These are phyloP conservation scores for Halesus radiatus DNA, from an alignment of 1,140 invertebrate genomes.

Conservation along the genomic window DNA sequence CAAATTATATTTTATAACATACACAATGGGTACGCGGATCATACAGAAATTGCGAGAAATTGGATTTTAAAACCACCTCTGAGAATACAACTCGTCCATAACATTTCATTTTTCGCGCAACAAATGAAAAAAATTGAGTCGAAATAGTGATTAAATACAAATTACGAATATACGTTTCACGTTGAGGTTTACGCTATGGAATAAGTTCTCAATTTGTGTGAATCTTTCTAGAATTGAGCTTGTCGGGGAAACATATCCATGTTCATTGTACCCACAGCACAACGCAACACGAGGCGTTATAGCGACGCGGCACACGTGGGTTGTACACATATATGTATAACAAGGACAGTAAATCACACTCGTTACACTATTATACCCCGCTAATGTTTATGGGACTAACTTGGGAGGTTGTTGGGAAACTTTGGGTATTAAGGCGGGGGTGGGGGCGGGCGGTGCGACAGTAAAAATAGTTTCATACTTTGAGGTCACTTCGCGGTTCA, in stretches of 20 bases:
- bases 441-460: neutral
- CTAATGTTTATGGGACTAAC: constrained; percentile 27
- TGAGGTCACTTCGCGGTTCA: neutral
- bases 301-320: too few species aligned
- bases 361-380: neutral
- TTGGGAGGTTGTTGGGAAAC: constrained; percentile 17
- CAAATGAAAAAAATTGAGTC: too few species aligned
- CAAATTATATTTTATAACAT: neutral
- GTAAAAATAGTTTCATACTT: constrained; percentile 6
- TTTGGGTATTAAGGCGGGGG: constrained; percentile 2
- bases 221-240: too few species aligned
- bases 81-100: neutral
- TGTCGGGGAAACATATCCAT: too few species aligned
- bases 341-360: constrained; percentile 22
- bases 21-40: neutral
- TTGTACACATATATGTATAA: neutral
- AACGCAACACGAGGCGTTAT: too few species aligned
- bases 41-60: neutral
- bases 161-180: too few species aligned
- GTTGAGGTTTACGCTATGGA: too few species aligned
- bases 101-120: neutral
- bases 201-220: too few species aligned
- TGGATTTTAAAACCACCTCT: neutral
- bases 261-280: too few species aligned
- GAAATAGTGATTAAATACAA: too few species aligned